These are phyloP conservation scores for Dryomyza anilis DNA, from an alignment of 2,888 invertebrate genomes.

Conservation along the genomic window DNA sequence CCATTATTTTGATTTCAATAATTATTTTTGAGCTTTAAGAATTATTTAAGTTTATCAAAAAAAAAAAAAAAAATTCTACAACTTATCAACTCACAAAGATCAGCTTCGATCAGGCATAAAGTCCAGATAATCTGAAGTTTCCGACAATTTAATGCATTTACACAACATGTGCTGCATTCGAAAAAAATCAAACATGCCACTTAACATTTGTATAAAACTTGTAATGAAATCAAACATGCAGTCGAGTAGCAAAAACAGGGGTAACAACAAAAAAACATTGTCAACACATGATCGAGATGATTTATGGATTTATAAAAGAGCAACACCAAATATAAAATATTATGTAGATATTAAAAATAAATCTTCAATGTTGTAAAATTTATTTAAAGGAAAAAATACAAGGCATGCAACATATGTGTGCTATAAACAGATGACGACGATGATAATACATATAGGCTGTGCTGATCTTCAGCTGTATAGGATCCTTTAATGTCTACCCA, in stretches of 20 bases:
- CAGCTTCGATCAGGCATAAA: neutral
- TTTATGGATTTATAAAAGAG: conserved; percentile 56
- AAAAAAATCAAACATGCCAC: neutral
- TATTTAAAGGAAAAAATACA: neutral
- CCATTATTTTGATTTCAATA: too few species aligned
- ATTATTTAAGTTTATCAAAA: too few species aligned
- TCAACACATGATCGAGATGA: conserved; percentile 36
- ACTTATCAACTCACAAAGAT: too few species aligned
- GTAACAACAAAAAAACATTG: conserved; percentile 2
- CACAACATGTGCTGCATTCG: neutral
- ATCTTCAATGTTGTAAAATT: neutral
- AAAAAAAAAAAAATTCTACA: too few species aligned
- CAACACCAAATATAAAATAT: too few species aligned
- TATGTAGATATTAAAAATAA: conserved; percentile 8
- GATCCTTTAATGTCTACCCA: neutral
- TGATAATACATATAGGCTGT: too few species aligned
- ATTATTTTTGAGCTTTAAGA: too few species aligned
- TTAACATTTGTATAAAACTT: conserved; percentile 10
- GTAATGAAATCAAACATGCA: neutral
- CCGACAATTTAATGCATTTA: conserved; percentile 6
- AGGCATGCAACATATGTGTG: too few species aligned
- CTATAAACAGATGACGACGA: neutral
- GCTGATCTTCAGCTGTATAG: too few species aligned
- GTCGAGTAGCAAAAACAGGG: neutral
- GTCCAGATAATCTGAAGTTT: conserved; percentile 13